Evolutionary conservation across 2,113 vertebrate species (phyloP).

Genomic region (Eptatretus burgeri): DNA sequence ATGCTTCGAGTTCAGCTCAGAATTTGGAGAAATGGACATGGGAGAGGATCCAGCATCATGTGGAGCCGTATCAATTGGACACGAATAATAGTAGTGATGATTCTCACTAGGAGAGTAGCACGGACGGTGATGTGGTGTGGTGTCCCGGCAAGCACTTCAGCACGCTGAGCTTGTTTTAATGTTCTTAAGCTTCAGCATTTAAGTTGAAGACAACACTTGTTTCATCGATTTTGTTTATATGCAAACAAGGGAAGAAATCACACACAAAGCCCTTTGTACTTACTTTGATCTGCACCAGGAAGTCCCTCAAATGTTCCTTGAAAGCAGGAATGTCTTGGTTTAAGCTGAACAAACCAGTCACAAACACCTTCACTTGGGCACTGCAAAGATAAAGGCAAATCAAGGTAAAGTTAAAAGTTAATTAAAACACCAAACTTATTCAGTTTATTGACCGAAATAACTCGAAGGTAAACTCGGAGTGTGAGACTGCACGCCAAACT

Average conservation of each 20-base stretch:
- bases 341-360: slow-evolving; percentile 92
- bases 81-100: too few relatives aligned
- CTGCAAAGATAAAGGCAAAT: slow-evolving; percentile 15
- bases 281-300: slow-evolving; percentile 96
- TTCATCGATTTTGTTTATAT: background rate
- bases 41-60: background rate
- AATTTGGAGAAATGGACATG: background rate
- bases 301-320: slow-evolving; percentile 91
- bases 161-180: background rate
- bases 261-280: background rate
- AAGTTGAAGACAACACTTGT: background rate
- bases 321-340: slow-evolving; percentile 99
- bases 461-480: too few relatives aligned
- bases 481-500: too few relatives aligned
- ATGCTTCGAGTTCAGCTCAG: too few relatives aligned
- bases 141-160: background rate
- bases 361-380: slow-evolving; percentile 96
- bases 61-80: too few relatives aligned
- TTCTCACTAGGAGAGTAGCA: background rate
- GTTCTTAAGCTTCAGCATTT: background rate
- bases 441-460: too few relatives aligned
- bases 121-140: background rate
- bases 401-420: too few relatives aligned
- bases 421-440: too few relatives aligned
- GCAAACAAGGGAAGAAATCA: too few relatives aligned